Evolutionary conservation across 2,888 invertebrate species (phyloP), one percentile per base, ranked within the genome.

Genomic region (Anthrax anthrax): DNA sequence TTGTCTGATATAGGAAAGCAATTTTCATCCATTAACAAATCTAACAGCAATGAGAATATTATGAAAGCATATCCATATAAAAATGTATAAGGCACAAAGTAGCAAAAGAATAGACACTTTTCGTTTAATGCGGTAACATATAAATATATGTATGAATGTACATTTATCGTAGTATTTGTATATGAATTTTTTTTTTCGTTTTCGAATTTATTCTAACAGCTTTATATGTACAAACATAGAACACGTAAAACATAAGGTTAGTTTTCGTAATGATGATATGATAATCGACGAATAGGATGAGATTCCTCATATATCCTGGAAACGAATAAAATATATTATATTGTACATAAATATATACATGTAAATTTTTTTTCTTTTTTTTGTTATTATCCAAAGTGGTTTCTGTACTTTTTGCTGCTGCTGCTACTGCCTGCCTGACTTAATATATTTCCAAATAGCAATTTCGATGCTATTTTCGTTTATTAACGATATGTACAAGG

Each of bases 351-450:
- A n/a, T 39, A 44, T 39, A 40, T 39, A 36, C 8, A 23, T 23
- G 23, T 23, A 23, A n/a, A n/a, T n/a, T 45, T 36, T 36, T 37
- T 40, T 40, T 40, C 42, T 41, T 46, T 46, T 51, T 48, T 50
- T 48, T 51, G 51, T 47, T 48, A 51, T 51, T 51, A 51, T 47
- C 51, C 47, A 51, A 51, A 51, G 51, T 51, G 51, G 51, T 51
- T 51, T 51, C 44, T 41, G 41, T 34, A 40, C 44, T 39, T 12
- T 32, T 32, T 32, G 41, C 42, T n/a, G n/a, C n/a, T n/a, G n/a
- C n/a, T n/a, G n/a, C n/a, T 23, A 8, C 23, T 23, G 23, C 23
- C 23, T 23, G 8, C 23, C 8, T 23, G 8, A 8, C 38, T 46
- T 46, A 38, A 32, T 12, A 12, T 46, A 46, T 42, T 46, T 46